These are phyloP conservation scores for Centropristis striata DNA, from an alignment of 2,113 vertebrate species.

Conservation along the genomic window DNA sequence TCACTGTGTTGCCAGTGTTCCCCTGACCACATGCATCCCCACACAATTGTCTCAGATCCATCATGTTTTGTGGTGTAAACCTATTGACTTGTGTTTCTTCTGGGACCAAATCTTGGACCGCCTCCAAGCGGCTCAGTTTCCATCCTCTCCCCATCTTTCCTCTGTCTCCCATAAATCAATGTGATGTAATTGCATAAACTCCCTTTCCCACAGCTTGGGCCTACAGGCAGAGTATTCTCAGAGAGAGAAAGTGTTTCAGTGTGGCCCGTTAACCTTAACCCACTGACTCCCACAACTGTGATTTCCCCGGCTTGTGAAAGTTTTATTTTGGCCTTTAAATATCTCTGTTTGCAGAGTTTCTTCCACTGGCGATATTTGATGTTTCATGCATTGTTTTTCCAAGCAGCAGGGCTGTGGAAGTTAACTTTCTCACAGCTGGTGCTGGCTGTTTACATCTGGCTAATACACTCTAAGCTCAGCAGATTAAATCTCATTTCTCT, in stretches of 20 bases:
- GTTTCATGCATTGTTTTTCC: constrained; percentile 62
- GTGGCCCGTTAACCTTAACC: constrained; percentile 67
- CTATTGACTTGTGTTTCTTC: constrained; percentile 83
- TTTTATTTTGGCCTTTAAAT: constrained; percentile 51
- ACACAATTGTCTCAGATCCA: constrained; percentile 73
- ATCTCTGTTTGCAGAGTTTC: constrained; percentile 42
- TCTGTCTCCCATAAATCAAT: constrained; percentile 82
- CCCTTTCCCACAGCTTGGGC: constrained; percentile 83
- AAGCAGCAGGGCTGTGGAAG: constrained; percentile 32
- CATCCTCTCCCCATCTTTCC: constrained; percentile 79
- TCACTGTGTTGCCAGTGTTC: constrained; percentile 8
- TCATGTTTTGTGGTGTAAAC: constrained; percentile 82
- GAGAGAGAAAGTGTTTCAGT: constrained; percentile 69
- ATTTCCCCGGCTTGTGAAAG: constrained; percentile 46
- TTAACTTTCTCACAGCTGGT: constrained; percentile 73
- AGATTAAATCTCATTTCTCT: constrained; percentile 81
- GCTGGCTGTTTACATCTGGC: constrained; percentile 71
- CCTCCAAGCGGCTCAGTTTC: constrained; percentile 82
- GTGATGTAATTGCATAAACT: constrained; percentile 85
- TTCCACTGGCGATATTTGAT: constrained; percentile 40
- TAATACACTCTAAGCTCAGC: constrained; percentile 67
- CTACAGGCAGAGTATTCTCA: constrained; percentile 61
- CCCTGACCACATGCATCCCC: constrained; percentile 54
- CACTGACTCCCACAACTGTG: constrained; percentile 51
- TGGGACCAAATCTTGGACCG: constrained; percentile 80